Base-by-base conservation (phyloP, 2,888 invertebrate species). In the Stomorhina lunata region DNA sequence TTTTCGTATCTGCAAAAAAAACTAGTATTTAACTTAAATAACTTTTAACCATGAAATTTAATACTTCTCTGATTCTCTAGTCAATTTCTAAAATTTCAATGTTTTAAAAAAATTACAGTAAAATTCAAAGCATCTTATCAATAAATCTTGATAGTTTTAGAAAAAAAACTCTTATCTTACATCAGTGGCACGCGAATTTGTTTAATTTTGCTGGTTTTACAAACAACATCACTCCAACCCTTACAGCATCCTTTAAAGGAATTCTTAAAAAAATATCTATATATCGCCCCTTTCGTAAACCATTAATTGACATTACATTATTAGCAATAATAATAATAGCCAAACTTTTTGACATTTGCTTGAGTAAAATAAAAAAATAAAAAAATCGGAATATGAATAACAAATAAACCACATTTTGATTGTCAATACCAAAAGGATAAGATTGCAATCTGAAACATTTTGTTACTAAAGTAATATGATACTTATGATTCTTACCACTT, bases 321-420 rank as follows among this genome's bases (percentile, higher is more conserved):
- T 72, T 81, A 79, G 59, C 75, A 69, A 75, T 50, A 75, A 82
- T 72, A 66, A 73, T 43, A 79, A 78, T 40, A 71, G 45, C 57
- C 40, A 73, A 75, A 79, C 63, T 79, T 82, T 79, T 79, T 81
- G 81, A 81, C 81, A 81, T 81, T 81, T 76, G 71, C 59, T 25
- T 37, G 5, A 59, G 34, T 10, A n/a, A 48, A 32, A 10, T 12
- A 34, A 15, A 15, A n/a, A 32, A 4, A 59, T 29, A 66, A 57
- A 45, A 55, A 43, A 32, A 48, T 29, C 37, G 48, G 9, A 22
- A 48, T 4, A 20, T 12, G 34, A 5, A 55, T 20, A 27, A 61
- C 53, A 69, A 71, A 63, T 66, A 73, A 79, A 76, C 82, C 82
- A 27, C 82, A 80, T 59, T 57, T n/a, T n/a, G n/a, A 65, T 69